Conservation (phyloP, 2,797 vertebrate genomes). For the Onychomys arenicola region DNA sequence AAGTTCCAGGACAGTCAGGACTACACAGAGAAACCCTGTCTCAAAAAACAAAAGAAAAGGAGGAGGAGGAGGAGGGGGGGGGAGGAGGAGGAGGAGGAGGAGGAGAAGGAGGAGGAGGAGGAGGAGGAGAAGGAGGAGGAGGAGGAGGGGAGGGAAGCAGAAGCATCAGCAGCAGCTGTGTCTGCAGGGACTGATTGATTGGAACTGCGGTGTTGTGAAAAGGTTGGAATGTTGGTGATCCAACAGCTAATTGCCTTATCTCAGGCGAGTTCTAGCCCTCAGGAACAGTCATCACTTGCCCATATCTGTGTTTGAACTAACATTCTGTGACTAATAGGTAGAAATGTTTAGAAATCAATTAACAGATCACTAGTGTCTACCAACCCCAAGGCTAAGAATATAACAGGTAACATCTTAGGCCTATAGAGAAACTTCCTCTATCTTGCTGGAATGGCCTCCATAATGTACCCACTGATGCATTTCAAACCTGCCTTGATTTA, state of each 20-base stretch:
- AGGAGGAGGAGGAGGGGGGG: no score
- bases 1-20: no score
- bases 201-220: neutral
- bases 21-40: no score
- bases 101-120: no score
- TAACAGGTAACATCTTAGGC: neutral
- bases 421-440: neutral
- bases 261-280: neutral
- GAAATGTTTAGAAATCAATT: neutral
- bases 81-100: no score
- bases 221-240: neutral
- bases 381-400: neutral
- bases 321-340: neutral
- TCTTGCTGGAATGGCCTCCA: neutral
- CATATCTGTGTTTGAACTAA: neutral
- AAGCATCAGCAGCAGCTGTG: neutral
- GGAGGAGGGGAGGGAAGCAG: no score
- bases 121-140: no score
- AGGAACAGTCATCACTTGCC: neutral
- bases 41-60: no score
- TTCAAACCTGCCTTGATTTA: neutral
- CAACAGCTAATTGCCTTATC: neutral
- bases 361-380: neutral
- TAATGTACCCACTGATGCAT: neutral
- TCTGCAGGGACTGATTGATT: neutral